Evolutionary conservation across 2,888 invertebrate species (phyloP).

Genomic region (Siphlonurus alternatus): DNA sequence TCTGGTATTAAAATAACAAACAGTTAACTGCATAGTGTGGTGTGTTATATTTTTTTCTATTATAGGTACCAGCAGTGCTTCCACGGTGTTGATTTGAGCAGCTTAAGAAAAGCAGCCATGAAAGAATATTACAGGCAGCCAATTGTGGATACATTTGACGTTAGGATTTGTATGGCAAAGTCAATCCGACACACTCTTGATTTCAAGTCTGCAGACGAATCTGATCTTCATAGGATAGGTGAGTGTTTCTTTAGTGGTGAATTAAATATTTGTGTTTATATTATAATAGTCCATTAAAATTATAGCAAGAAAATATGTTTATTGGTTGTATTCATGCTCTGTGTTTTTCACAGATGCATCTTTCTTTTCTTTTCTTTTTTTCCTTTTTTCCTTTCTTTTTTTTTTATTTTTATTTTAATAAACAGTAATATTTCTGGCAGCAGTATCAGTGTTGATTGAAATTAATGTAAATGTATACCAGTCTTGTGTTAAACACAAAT

Average conservation of each 20-base stretch:
- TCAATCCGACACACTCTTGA: constrained; percentile 86
- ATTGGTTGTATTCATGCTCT: too few relatives aligned
- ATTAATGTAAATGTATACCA: too few relatives aligned
- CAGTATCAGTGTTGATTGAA: too few relatives aligned
- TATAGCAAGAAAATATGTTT: too few relatives aligned
- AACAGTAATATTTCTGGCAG: too few relatives aligned
- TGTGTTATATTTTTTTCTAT: background rate
- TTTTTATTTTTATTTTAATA: too few relatives aligned
- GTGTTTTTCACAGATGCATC: too few relatives aligned
- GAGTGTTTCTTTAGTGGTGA: too few relatives aligned
- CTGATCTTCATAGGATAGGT: constrained; percentile 81
- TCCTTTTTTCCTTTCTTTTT: too few relatives aligned
- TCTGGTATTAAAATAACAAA: constrained; percentile 46
- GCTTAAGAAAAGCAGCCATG: constrained; percentile 80
- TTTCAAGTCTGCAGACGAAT: constrained; percentile 81
- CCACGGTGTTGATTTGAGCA: constrained; percentile 91
- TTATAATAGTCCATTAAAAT: constrained; percentile 5
- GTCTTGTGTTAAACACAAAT: too few relatives aligned
- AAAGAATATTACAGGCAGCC: constrained; percentile 97
- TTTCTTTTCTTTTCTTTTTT: too few relatives aligned
- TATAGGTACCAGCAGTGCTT: constrained; percentile 81
- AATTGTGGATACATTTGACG: constrained; percentile 96
- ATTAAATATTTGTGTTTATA: background rate
- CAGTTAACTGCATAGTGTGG: background rate
- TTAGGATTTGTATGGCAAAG: constrained; percentile 90